phyloP scores from a whole-genome alignment of 2,888 invertebrate genomes.

The Xanthostigma xanthostigma region DNA sequence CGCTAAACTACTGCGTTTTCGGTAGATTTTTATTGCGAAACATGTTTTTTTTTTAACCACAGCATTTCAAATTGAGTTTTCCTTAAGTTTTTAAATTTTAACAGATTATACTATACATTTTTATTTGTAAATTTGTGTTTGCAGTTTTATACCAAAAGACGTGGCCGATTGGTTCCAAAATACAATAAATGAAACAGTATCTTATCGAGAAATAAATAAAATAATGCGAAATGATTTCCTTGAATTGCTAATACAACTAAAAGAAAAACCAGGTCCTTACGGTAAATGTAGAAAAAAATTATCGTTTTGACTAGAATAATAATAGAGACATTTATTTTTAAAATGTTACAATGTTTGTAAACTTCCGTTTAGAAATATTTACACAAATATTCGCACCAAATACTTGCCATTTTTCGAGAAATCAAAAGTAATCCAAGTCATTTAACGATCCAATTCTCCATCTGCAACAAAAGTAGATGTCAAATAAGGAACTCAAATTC shows the following conservation, averaged over 20 bases:
- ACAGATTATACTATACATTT: background rate
- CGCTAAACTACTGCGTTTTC: conserved; percentile 11
- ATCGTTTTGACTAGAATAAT: background rate
- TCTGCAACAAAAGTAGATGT: too few relatives aligned
- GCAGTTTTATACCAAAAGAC: conserved; percentile 14
- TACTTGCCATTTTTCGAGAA: background rate
- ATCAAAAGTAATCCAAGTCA: too few relatives aligned
- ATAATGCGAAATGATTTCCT: conserved; percentile 28
- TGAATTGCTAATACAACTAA: conserved; percentile 24
- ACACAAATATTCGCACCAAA: background rate
- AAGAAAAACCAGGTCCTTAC: conserved; percentile 12
- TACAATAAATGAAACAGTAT: conserved; percentile 21
- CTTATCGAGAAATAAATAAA: conserved; percentile 24
- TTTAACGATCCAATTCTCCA: too few relatives aligned
- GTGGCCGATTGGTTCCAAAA: conserved; percentile 21
- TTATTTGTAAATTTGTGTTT: conserved; percentile 1
- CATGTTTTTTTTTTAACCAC: too few relatives aligned
- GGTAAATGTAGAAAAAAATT: conserved; percentile 4
- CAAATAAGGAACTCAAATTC: too few relatives aligned
- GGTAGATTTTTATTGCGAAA: conserved; percentile 3
- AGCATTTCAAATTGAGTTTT: too few relatives aligned
- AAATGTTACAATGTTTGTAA: too few relatives aligned
- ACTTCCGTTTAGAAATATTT: background rate
- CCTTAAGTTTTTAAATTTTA: conserved; percentile 1
- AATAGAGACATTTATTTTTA: too few relatives aligned